Conservation (phyloP, 1,140 invertebrate genomes). For the Bilobella aurantiaca region DNA sequence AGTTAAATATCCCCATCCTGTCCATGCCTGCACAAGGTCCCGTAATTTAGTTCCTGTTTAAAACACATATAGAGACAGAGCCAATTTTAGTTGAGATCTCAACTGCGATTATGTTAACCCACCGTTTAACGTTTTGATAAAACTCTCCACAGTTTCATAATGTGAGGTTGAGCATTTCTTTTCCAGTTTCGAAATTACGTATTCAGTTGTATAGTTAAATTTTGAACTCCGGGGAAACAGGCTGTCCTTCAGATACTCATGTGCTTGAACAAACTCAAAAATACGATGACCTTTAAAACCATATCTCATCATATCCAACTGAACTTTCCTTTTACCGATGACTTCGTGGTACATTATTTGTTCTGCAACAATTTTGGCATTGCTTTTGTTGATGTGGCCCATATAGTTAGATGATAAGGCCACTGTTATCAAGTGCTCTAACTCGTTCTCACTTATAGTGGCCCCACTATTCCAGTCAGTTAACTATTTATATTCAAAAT, state of each 20-base stretch:
- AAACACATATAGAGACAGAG: neutral
- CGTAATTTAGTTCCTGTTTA: neutral
- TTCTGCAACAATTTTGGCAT: neutral
- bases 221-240: neutral
- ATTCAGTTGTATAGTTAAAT: neutral
- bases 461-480: neutral
- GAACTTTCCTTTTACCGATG: neutral
- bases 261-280: neutral
- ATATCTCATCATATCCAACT: neutral
- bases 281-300: neutral
- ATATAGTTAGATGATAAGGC: neutral
- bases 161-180: neutral
- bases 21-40: neutral
- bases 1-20: neutral
- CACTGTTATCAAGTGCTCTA: neutral
- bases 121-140: neutral
- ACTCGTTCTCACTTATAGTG: neutral
- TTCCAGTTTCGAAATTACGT: neutral
- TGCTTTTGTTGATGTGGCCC: neutral
- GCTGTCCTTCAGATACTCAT: neutral
- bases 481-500: neutral
- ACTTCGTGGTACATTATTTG: neutral
- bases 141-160: neutral
- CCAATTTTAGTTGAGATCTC: neutral
- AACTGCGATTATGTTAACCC: neutral